Base-by-base conservation (phyloP, 1,140 invertebrate species). In the Piezodorus guildinii region DNA sequence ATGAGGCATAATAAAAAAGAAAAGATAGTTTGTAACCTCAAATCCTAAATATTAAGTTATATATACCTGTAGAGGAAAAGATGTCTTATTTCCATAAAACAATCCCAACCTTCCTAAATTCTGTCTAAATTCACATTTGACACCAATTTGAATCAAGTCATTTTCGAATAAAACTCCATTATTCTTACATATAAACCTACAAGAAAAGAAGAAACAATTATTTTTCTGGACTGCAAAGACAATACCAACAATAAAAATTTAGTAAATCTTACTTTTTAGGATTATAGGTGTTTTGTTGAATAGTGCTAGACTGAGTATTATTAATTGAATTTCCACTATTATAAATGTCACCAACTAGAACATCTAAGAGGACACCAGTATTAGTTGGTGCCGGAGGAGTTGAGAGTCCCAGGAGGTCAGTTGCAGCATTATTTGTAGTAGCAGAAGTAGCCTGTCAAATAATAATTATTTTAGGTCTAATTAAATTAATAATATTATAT, bases 51-150 rank as follows among this genome's bases (percentile, higher is more conserved):
- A n/a, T 49, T 49, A 49, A 6, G 19, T 49, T 9, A 17, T 56
- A 19, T 3, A 27, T 74, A 85, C 84, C 76, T 83, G 81, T 62
- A 93, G 79, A 27, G 85, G 79, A 72, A 85, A 84, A 70, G 88
- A 85, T 43, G 95, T 97, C 79, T 99, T 99, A 75, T 99, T 99
- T 62, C 96, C 96, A 78, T 98, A 99, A 75, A 97, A 99, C 23
- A 99, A 77, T 25, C 90, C 91, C 68, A 99, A 81, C 66, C 96
- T 83, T 9, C 94, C 96, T 67, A 98, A 80, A 79, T 98, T 98
- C 74, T 94, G 89, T 72, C 93, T 80, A 70, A 88, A 95, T 76
- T 99, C 96, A 68, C 93, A 92, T 76, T 99, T 99, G 0, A 98
- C 91, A 62, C 96, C 96, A 71, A 99, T 96, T 81, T 99, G 96